These are phyloP conservation scores for Sus scrofa DNA, from an alignment of 2,113 vertebrate species.

Conservation along the genomic window DNA sequence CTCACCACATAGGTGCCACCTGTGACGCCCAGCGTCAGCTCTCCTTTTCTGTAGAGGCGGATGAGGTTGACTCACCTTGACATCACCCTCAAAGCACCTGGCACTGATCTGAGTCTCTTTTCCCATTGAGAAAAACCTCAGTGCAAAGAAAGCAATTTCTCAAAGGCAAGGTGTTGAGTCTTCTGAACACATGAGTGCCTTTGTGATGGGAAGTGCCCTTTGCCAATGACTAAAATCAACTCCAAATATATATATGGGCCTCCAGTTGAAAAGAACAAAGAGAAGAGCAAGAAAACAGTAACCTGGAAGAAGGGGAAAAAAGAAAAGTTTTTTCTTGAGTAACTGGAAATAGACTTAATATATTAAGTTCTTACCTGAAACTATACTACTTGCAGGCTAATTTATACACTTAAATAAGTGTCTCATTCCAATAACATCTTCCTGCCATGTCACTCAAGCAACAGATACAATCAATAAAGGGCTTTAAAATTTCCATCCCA, in stretches of 20 bases:
- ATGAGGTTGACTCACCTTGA: conserved; percentile 38
- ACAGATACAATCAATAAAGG: not conserved
- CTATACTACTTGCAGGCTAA: not conserved
- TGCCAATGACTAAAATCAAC: conserved; percentile 9
- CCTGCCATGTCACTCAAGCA: conserved; percentile 20
- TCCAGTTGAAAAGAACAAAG: not conserved
- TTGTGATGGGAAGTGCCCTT: not conserved
- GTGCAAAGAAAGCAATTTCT: not conserved
- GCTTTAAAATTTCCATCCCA: conserved; percentile 42
- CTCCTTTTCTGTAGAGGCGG: not conserved
- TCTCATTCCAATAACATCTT: not conserved
- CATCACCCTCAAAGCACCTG: not conserved
- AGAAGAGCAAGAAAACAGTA: not conserved
- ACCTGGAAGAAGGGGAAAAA: not conserved
- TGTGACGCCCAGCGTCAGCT: not conserved
- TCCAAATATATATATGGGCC: not conserved
- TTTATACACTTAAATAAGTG: not conserved
- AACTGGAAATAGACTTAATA: not conserved
- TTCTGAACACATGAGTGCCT: not conserved
- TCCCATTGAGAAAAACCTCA: not conserved
- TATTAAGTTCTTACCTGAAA: not conserved
- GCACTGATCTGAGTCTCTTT: not conserved
- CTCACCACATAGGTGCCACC: not conserved
- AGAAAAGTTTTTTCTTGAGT: not conserved
- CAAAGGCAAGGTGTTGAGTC: not conserved